phyloP scores from a whole-genome alignment of 64 coral and sea anemone genomes.

The Montipora sp. region DNA sequence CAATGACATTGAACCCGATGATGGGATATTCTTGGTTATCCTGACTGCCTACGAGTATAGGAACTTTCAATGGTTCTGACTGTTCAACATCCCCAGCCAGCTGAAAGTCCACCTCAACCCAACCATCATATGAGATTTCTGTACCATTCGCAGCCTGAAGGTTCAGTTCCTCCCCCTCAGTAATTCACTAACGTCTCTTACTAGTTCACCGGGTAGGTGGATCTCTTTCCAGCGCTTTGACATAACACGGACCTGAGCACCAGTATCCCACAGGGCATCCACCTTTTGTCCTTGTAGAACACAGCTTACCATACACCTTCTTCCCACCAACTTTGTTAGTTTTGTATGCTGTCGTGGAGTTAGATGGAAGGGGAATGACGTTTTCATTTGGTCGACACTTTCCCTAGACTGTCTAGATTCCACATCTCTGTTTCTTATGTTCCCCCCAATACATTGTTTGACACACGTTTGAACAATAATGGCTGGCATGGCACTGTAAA shows the following conservation, averaged over 20 bases:
- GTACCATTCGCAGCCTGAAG: slow-evolving; percentile 48
- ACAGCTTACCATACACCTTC: slow-evolving; percentile 10
- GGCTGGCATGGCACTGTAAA: slow-evolving; percentile 17
- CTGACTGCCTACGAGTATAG: not conserved
- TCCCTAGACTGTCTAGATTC: not conserved
- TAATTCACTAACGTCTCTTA: slow-evolving; percentile 29
- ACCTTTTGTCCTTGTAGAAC: slow-evolving; percentile 34
- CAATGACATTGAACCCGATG: slow-evolving; percentile 37
- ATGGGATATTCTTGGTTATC: slow-evolving; percentile 9
- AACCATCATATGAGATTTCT: slow-evolving; percentile 3
- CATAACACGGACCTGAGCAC: slow-evolving; percentile 46
- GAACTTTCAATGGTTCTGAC: not conserved
- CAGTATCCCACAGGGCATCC: slow-evolving; percentile 48
- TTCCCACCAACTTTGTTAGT: not conserved
- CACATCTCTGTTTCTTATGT: slow-evolving; percentile 2
- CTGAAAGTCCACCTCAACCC: slow-evolving; percentile 4
- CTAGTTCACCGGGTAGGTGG: slow-evolving; percentile 9
- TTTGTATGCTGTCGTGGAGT: slow-evolving; percentile 1
- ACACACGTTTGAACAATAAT: slow-evolving; percentile 31
- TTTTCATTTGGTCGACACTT: not conserved
- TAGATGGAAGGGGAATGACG: slow-evolving; percentile 6
- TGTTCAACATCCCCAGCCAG: not conserved
- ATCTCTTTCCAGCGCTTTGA: slow-evolving; percentile 43
- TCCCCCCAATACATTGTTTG: not conserved
- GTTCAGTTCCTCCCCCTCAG: slow-evolving; percentile 27